Percentiles rank a stretch among this genome's conserved stretches.
Evolutionary conservation across 2,888 invertebrate species (phyloP).

Genomic region (Eupithecia abbreviata): DNA sequence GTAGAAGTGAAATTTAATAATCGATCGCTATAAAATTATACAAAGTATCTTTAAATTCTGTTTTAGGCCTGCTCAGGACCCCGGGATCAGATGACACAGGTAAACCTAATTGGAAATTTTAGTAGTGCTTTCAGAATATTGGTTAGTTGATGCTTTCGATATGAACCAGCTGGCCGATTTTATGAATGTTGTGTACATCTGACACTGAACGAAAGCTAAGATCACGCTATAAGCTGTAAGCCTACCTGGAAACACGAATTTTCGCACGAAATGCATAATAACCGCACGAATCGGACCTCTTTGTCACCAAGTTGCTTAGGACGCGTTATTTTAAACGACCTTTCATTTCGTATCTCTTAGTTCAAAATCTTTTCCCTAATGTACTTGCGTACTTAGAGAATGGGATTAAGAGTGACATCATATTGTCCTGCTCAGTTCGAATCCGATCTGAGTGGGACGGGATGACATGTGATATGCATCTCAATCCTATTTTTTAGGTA

Average conservation of each 20-base stretch:
- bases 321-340: neutral
- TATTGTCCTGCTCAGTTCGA: no score
- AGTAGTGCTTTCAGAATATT: slow-evolving; percentile 52
- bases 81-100: slow-evolving; percentile 73
- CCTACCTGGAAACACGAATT: neutral
- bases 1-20: slow-evolving; percentile 57
- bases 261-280: neutral
- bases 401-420: no score
- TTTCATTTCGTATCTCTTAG: no score
- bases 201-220: neutral
- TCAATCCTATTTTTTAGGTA: no score
- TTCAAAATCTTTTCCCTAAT: no score
- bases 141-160: slow-evolving; percentile 48
- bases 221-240: neutral
- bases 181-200: neutral
- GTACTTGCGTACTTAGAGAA: no score
- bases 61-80: slow-evolving; percentile 77
- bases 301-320: neutral
- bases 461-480: no score
- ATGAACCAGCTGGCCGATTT: slow-evolving; percentile 2
- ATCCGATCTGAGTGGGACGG: no score
- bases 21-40: slow-evolving; percentile 64
- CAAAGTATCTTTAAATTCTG: slow-evolving; percentile 75
- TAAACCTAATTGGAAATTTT: slow-evolving; percentile 57
- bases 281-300: neutral